Evolutionary conservation across 2,888 invertebrate species (phyloP), one percentile per base, ranked within the genome.

Genomic region (Synergus itoensis): DNA sequence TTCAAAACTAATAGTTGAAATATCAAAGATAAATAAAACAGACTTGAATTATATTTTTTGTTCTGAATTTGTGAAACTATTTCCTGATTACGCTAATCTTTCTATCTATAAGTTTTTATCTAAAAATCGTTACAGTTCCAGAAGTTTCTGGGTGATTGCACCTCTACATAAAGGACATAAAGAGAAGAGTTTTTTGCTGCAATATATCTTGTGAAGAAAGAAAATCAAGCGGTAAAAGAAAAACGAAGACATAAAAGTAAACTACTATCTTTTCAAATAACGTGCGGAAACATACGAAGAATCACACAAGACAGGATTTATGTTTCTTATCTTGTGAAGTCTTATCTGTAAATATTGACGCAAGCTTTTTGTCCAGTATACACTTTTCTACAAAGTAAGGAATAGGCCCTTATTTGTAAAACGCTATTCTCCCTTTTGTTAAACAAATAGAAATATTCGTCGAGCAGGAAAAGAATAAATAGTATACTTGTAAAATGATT

Each of bases 231-330:
- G 11, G 62, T 2, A 12, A 28, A 18, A 21, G 21, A 21, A 60
- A 60, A 60, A 60, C 11, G 14, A 62, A 62, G 12, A 28, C 14
- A 62, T 62, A 14, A 62, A 21, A 7, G 21, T 62, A 14, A 62
- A 62, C 21, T 62, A 62, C 4, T 62, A 62, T 62, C 21, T 62
- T 62, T 62, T 62, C 28, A 62, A 62, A 57, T 9, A 57, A 57
- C 18, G 18, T 62, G 45, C 45, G 28, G 62, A 62, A 62, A 14
- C 28, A 62, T 62, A 28, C 14, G 14, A 62, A 62, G 28, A 62
- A 62, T 62, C 62, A 11, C 62, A 62, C 62, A 28, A 14, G 14
- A 28, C 62, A 62, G 21, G 62, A 62, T 62, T 62, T 28, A 62
- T 62, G 12, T 62, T 62, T 5, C 14, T 62, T 62, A 62, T 62